Conservation (phyloP, 2,113 vertebrate species). For the Thalassarche chlororhynchos region DNA sequence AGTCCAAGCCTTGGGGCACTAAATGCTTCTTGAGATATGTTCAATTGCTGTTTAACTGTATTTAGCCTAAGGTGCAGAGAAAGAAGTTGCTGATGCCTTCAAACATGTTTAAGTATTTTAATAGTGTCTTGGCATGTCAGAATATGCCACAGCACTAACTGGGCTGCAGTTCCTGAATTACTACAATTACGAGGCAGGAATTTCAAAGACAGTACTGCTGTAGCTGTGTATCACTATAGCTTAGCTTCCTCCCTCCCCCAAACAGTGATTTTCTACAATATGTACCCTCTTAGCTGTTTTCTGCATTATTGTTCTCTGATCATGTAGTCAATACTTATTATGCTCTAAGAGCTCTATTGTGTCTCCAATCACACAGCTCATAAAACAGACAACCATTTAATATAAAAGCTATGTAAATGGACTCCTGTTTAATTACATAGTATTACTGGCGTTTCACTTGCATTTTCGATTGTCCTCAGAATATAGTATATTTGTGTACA, state of each 20-base stretch:
- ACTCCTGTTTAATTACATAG: not conserved
- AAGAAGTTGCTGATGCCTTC: constrained; percentile 76
- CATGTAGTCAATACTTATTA: not conserved
- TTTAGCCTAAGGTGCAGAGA: constrained; percentile 68
- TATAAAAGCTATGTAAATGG: not conserved
- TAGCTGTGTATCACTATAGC: not conserved
- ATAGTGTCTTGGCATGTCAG: constrained; percentile 64
- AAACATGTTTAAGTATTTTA: constrained; percentile 75
- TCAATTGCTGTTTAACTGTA: constrained; percentile 75
- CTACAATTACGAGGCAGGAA: constrained; percentile 3
- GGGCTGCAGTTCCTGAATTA: not conserved
- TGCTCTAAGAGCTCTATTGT: not conserved
- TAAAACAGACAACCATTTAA: not conserved
- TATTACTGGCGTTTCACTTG: not conserved
- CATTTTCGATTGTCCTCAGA: not conserved
- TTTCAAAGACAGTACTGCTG: not conserved
- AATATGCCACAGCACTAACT: not conserved
- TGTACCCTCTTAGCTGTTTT: not conserved
- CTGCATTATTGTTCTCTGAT: not conserved
- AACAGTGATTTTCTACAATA: not conserved
- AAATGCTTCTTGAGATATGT: constrained; percentile 77
- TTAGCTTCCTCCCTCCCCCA: not conserved
- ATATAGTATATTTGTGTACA: not conserved
- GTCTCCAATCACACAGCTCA: not conserved
- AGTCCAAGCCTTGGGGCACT: constrained; percentile 64